A percentile compares a stretch with the other conserved stretches of the same genome.
These are phyloP conservation scores for Sebastolobus alascanus DNA, from an alignment of 2,797 vertebrate species.

Conservation along the genomic window DNA sequence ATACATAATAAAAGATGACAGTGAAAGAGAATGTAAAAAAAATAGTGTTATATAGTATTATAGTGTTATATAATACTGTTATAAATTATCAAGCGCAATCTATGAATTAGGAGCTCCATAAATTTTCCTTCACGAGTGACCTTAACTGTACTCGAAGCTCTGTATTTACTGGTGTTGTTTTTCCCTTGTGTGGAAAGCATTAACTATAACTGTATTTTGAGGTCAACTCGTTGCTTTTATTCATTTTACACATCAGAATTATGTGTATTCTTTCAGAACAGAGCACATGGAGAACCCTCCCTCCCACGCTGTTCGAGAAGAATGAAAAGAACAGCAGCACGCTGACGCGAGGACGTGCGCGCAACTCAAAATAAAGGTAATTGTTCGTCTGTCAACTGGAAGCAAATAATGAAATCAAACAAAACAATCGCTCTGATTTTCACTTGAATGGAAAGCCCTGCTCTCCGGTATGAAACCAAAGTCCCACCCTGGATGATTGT, in stretches of 20 bases:
- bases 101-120: not conserved
- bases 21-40: too few relatives aligned
- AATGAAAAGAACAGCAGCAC: not conserved
- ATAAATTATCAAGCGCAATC: not conserved
- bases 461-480: conserved; percentile 4
- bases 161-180: not conserved
- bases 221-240: conserved; percentile 9
- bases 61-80: not conserved
- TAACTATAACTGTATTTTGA: conserved; percentile 1
- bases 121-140: not conserved
- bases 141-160: not conserved
- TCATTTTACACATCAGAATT: conserved; percentile 17
- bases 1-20: too few relatives aligned
- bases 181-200: not conserved
- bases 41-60: too few relatives aligned
- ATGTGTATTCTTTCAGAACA: not conserved
- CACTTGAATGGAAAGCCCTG: conserved; percentile 46
- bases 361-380: conserved; percentile 10
- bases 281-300: not conserved
- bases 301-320: not conserved
- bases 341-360: not conserved
- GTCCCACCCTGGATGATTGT: conserved; percentile 59
- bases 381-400: not conserved
- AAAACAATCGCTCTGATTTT: conserved; percentile 58
- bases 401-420: conserved; percentile 42